phyloP scores from a whole-genome alignment of 2,888 invertebrate genomes.

The Pantelozetes paolii region DNA sequence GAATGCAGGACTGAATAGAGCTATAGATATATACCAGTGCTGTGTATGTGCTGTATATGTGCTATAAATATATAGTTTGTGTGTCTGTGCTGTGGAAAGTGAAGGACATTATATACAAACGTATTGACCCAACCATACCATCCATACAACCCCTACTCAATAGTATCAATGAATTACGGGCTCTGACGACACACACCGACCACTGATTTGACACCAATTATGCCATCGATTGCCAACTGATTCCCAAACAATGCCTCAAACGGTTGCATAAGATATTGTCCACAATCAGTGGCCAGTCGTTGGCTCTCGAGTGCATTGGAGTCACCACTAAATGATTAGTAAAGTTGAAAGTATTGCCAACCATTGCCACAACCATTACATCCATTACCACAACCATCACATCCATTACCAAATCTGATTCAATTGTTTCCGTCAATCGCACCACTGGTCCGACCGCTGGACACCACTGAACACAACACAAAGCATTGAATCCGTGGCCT shows the following conservation, averaged over 20 bases:
- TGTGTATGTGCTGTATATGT: not conserved
- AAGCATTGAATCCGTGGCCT: not conserved
- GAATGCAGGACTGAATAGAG: not conserved
- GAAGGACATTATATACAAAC: conserved; percentile 33
- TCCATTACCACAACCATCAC: not conserved
- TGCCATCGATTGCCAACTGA: conserved; percentile 1
- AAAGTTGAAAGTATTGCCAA: conserved; percentile 13
- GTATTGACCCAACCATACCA: conserved; percentile 25
- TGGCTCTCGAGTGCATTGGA: conserved; percentile 1
- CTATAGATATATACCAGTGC: not conserved
- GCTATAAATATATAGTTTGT: conserved; percentile 9
- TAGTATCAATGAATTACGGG: conserved; percentile 36
- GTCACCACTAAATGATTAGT: conserved; percentile 6
- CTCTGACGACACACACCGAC: conserved; percentile 1
- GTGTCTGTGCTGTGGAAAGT: conserved; percentile 3
- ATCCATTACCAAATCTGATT: no score
- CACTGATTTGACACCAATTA: conserved; percentile 1
- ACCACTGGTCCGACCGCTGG: not conserved
- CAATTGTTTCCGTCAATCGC: not conserved
- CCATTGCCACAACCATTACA: conserved; percentile 15
- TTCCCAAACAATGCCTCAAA: conserved; percentile 4
- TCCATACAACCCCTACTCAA: not conserved
- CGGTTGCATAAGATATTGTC: conserved; percentile 13
- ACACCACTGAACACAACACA: not conserved
- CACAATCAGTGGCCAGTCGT: conserved; percentile 9